Evolutionary conservation across 2,888 invertebrate species (phyloP).

Genomic region (Drosophila austrosaltans): DNA sequence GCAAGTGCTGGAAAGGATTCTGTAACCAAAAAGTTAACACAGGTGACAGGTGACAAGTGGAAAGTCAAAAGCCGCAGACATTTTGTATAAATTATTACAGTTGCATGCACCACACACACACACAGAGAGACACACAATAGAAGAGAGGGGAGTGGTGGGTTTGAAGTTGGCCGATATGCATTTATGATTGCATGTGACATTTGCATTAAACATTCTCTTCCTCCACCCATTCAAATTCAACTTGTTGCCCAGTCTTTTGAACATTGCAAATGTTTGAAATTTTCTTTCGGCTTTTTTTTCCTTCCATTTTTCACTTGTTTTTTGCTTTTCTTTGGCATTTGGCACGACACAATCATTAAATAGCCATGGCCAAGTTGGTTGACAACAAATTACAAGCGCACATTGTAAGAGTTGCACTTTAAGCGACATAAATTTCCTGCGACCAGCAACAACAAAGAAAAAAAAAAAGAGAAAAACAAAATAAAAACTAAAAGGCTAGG

Average conservation of each 20-base stretch:
- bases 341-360: slow-evolving; percentile 78
- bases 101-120: slow-evolving; percentile 41
- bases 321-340: slow-evolving; percentile 38
- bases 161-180: slow-evolving; percentile 57
- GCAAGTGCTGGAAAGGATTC: slow-evolving; percentile 15
- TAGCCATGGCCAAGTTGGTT: slow-evolving; percentile 74
- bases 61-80: slow-evolving; percentile 76
- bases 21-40: slow-evolving; percentile 35
- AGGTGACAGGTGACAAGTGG: slow-evolving; percentile 58
- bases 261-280: background rate
- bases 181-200: slow-evolving; percentile 75
- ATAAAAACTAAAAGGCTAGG: too few relatives aligned
- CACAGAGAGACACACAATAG: background rate
- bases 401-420: slow-evolving; percentile 78
- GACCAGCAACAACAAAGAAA: slow-evolving; percentile 47
- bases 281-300: slow-evolving; percentile 15
- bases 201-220: slow-evolving; percentile 56
- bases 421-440: slow-evolving; percentile 78
- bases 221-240: slow-evolving; percentile 11
- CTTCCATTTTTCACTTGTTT: slow-evolving; percentile 1
- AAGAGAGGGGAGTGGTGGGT: background rate
- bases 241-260: slow-evolving; percentile 34
- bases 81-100: slow-evolving; percentile 74
- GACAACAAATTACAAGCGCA: slow-evolving; percentile 79
- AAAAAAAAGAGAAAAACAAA: slow-evolving; percentile 3